Evolutionary conservation across 2,888 invertebrate species (phyloP), one percentile per base, ranked within the genome.

Genomic region (Globia sparganii): DNA sequence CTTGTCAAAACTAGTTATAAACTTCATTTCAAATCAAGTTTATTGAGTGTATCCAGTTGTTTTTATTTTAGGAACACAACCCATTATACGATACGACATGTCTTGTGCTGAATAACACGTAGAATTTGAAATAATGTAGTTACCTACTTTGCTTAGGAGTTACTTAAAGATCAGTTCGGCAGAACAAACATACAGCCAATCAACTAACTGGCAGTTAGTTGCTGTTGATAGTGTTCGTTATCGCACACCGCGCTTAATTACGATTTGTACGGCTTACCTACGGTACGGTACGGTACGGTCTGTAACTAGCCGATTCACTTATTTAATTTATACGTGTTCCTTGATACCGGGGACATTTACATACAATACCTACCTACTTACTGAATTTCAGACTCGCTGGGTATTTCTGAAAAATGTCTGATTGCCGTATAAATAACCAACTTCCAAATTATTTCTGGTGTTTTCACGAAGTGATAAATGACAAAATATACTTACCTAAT

Each of bases 211-310:
- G 62, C 70, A 75, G 81, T 86, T 86, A 80, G 80, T 75, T 73
- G 83, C 71, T 74, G 87, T 83, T 89, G 91, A 91, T 91, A 92
- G 88, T 84, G 88, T 89, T 88, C 86, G 89, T 94, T 94, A 94
- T 94, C 94, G 91, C 85, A 72, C 75, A 86, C 86, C 90, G 91
- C 90, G 87, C 86, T 91, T 91, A 92, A 93, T 91, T 88, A 84
- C 88, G 89, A 92, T 92, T 92, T 91, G 85, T 90, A 92, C 90
- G 91, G 86, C 90, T 88, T 88, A 88, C 86, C 68, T 75, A 81
- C 69, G 74, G 72, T 84, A 80, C n/a, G n/a, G n/a, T n/a, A n/a
- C n/a, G n/a, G n/a, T 81, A 71, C 82, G 78, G 75, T 68, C 77
- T 77, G 61, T 56, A 73, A 70, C 70, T 58, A 75, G 88, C 85